phyloP scores from a whole-genome alignment of 2,888 invertebrate species.

The Leucania comma region DNA sequence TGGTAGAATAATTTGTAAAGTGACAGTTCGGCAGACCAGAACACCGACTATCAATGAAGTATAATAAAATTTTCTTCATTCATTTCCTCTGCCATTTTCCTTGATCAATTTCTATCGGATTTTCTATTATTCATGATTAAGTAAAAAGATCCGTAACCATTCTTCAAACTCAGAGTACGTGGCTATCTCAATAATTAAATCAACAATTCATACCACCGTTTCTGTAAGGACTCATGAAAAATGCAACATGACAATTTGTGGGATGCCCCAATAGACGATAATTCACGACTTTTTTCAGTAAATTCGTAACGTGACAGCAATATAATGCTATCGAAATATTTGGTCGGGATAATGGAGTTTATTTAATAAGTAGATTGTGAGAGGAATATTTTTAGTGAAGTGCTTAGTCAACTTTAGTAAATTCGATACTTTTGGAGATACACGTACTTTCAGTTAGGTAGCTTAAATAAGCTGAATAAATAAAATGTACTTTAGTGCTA shows the following conservation, averaged over 20 bases:
- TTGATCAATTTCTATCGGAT: conserved; percentile 24
- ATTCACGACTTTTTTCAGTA: conserved; percentile 74
- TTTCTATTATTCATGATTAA: conserved; percentile 59
- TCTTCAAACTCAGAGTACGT: conserved; percentile 60
- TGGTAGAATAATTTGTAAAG: too few species aligned
- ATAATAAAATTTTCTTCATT: background rate
- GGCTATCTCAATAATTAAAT: conserved; percentile 87
- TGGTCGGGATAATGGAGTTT: conserved; percentile 31
- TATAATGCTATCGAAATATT: conserved; percentile 49
- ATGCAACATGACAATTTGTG: conserved; percentile 87
- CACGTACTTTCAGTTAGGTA: background rate
- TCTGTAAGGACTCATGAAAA: conserved; percentile 85
- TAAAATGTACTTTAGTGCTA: background rate
- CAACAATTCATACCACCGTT: conserved; percentile 85
- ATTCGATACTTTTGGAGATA: background rate
- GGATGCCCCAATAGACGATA: conserved; percentile 74
- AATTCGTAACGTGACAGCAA: conserved; percentile 58
- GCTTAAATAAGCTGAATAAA: background rate
- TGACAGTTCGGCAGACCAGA: background rate
- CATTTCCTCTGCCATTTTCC: conserved; percentile 8
- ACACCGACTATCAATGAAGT: background rate
- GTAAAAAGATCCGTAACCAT: conserved; percentile 51
- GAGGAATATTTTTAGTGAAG: conserved; percentile 8
- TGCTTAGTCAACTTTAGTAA: background rate
- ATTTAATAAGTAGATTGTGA: conserved; percentile 24